Conservation (phyloP, 2,113 vertebrate genomes). For the Brachypodius melanocephalos region DNA sequence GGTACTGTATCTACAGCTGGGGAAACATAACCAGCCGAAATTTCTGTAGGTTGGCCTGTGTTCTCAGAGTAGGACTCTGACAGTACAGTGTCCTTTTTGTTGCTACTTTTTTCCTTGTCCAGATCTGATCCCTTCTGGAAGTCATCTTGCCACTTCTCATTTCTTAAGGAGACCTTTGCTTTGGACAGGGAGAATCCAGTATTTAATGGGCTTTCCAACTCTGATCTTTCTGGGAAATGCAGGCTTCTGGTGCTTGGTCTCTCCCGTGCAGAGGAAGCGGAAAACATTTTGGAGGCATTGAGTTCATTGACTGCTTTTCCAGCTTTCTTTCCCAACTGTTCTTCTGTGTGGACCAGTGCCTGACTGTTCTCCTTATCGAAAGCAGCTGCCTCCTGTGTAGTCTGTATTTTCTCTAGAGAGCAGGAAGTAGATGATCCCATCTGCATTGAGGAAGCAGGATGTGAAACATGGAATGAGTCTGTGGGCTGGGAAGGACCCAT, state of each 20-base stretch:
- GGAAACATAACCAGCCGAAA: neutral
- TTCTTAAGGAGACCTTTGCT: slow-evolving; percentile 20
- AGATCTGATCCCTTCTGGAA: slow-evolving; percentile 19
- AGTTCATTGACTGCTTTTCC: slow-evolving; percentile 39
- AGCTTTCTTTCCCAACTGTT: neutral
- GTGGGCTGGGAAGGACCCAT: slow-evolving; percentile 49
- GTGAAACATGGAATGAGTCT: neutral
- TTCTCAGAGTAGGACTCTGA: neutral
- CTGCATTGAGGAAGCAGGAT: neutral
- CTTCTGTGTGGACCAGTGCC: neutral
- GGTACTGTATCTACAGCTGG: neutral
- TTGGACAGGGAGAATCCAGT: slow-evolving; percentile 26
- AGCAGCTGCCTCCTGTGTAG: neutral
- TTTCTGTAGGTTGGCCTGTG: neutral
- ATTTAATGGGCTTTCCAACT: neutral
- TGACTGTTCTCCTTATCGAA: neutral
- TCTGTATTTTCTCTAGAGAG: neutral
- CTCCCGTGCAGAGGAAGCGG: slow-evolving; percentile 70
- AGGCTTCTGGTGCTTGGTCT: slow-evolving; percentile 75
- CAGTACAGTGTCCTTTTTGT: neutral
- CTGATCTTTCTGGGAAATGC: slow-evolving; percentile 63
- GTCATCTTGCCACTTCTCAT: slow-evolving; percentile 60
- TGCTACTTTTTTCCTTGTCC: neutral
- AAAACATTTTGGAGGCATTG: slow-evolving; percentile 70
- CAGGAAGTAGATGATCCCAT: neutral